These are phyloP conservation scores for Propithecus perrieri DNA, from an alignment of 2,797 vertebrate genomes.

Conservation along the genomic window DNA sequence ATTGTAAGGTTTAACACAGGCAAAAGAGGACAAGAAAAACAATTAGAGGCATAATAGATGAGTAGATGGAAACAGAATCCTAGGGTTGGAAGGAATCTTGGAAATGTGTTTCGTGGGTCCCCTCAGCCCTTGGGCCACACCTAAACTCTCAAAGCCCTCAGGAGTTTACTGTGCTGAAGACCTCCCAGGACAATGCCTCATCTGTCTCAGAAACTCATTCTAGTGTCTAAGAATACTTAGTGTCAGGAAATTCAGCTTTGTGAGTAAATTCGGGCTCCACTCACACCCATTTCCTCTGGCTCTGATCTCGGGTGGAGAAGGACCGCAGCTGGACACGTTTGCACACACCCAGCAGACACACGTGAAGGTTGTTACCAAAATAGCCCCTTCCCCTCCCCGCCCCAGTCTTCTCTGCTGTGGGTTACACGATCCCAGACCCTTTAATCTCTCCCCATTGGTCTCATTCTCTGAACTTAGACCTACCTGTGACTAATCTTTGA, in stretches of 20 bases:
- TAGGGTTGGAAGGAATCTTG: not conserved
- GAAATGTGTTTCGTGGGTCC: not conserved
- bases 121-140: not conserved
- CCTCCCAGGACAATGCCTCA: constrained; percentile 45
- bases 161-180: not conserved
- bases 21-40: not conserved
- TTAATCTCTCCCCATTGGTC: not conserved
- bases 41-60: not conserved
- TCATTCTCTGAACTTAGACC: not conserved
- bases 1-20: not conserved
- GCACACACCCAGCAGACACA: not conserved
- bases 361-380: not conserved
- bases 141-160: not conserved
- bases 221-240: constrained; percentile 70
- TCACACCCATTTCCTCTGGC: constrained; percentile 75
- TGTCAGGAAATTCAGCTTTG: constrained; percentile 60
- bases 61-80: not conserved
- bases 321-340: not conserved
- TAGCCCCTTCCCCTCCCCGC: not conserved
- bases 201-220: constrained; percentile 42
- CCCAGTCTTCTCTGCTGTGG: not conserved
- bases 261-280: constrained; percentile 7
- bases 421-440: not conserved
- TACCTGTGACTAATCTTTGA: not conserved
- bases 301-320: not conserved